Percentiles rank a stretch among this genome's conserved stretches.
Conservation (phyloP, 2,888 invertebrate genomes). For the Xylota sylvarum region DNA sequence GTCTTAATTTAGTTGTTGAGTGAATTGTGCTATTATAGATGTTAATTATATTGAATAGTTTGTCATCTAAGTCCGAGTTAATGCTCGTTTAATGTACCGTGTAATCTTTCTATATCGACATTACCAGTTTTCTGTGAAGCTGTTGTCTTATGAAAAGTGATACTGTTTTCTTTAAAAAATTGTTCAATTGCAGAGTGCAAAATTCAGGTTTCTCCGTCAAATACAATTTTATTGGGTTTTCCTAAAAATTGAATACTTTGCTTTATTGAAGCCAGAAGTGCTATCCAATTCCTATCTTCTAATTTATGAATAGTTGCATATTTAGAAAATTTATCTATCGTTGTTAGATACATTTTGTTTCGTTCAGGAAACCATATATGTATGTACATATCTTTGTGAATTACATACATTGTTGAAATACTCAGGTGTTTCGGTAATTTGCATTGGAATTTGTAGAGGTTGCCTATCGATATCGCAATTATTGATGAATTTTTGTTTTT, state of each 20-base stretch:
- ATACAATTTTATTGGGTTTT: conserved; percentile 14
- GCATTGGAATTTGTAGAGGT: not conserved
- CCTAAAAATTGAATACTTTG: conserved; percentile 12
- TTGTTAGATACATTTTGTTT: too few relatives aligned
- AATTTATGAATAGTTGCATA: conserved; percentile 27
- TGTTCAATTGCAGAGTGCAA: too few relatives aligned
- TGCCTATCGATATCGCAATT: conserved; percentile 38
- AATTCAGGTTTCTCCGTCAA: conserved; percentile 2
- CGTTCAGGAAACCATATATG: too few relatives aligned
- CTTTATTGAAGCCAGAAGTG: conserved; percentile 1
- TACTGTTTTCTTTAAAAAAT: not conserved
- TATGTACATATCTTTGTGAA: too few relatives aligned
- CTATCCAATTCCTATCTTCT: conserved; percentile 31
- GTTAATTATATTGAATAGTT: too few relatives aligned
- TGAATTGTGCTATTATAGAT: too few relatives aligned
- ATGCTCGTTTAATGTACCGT: not conserved
- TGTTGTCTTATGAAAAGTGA: not conserved
- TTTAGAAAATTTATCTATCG: conserved; percentile 30
- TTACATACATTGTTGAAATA: conserved; percentile 11
- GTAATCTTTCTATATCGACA: too few relatives aligned
- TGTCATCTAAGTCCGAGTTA: too few relatives aligned
- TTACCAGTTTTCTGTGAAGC: not conserved
- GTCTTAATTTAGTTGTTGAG: too few relatives aligned
- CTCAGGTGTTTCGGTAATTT: conserved; percentile 4
- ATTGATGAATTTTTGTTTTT: conserved; percentile 58